These are phyloP conservation scores for Thaumetopoea pityocampa DNA, from an alignment of 1,140 invertebrate genomes.

Conservation along the genomic window DNA sequence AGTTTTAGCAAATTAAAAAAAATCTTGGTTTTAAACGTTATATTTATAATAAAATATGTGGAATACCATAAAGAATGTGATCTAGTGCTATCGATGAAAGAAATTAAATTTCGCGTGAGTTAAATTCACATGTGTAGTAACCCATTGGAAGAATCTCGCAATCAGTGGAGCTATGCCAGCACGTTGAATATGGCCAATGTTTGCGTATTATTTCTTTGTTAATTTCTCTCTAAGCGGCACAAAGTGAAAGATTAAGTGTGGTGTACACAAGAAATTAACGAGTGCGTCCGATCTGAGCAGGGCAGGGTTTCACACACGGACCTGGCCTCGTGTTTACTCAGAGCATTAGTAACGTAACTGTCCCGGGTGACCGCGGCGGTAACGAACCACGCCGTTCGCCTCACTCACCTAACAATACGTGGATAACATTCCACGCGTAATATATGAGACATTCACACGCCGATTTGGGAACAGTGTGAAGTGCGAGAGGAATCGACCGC, in stretches of 20 bases:
- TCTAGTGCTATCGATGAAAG: too few relatives aligned
- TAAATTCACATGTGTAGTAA: too few relatives aligned
- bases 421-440: too few relatives aligned
- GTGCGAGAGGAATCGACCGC: too few relatives aligned
- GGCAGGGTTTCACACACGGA: constrained; percentile 54
- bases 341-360: constrained; percentile 48
- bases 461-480: too few relatives aligned
- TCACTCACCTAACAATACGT: constrained; percentile 1
- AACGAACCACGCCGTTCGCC: constrained; percentile 21
- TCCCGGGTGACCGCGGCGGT: constrained; percentile 19
- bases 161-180: constrained; percentile 37
- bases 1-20: too few relatives aligned
- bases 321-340: constrained; percentile 38
- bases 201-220: constrained; percentile 49
- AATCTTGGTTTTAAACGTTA: too few relatives aligned
- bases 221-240: constrained; percentile 57
- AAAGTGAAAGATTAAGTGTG: constrained; percentile 63
- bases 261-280: constrained; percentile 53
- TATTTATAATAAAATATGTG: too few relatives aligned
- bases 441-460: too few relatives aligned
- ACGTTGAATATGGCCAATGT: constrained; percentile 35
- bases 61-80: too few relatives aligned
- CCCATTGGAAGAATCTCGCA: constrained; percentile 26
- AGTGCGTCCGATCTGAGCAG: constrained; percentile 47
- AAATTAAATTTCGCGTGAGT: too few relatives aligned